phyloP scores from a whole-genome alignment of 2,797 vertebrate species.

The Darevskia nairensis region DNA sequence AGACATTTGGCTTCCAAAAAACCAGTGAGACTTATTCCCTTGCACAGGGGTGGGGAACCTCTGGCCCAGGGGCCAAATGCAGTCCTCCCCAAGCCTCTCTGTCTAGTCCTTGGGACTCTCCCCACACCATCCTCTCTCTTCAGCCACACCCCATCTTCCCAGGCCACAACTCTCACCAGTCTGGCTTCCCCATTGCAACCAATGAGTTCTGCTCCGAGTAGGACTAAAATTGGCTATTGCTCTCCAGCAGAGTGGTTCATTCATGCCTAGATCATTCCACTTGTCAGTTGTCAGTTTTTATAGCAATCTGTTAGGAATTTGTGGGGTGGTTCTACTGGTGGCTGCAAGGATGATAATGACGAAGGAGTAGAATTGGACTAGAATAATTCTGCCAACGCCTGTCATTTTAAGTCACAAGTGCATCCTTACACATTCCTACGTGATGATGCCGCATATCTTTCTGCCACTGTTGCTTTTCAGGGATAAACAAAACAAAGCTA shows the following conservation, averaged over 20 bases:
- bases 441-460: constrained; percentile 1
- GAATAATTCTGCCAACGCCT: constrained; percentile 21
- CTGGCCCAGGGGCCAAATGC: no score
- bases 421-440: constrained; percentile 19
- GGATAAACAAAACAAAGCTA: neutral
- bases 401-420: constrained; percentile 10
- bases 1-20: no score
- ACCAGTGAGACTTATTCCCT: neutral
- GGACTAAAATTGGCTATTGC: no score
- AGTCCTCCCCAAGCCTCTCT: no score
- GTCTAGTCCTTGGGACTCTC: no score
- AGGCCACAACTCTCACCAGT: no score
- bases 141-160: no score
- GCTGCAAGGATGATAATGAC: constrained; percentile 1
- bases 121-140: no score
- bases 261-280: neutral
- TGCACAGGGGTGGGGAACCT: no score
- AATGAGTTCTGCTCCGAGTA: no score
- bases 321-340: neutral
- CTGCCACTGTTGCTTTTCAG: constrained; percentile 10
- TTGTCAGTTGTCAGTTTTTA: constrained; percentile 10
- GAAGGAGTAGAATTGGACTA: constrained; percentile 7
- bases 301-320: constrained; percentile 13
- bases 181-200: no score
- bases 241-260: no score